These are phyloP conservation scores for Heliangelus exortis DNA, from an alignment of 2,797 vertebrate species.

Conservation along the genomic window DNA sequence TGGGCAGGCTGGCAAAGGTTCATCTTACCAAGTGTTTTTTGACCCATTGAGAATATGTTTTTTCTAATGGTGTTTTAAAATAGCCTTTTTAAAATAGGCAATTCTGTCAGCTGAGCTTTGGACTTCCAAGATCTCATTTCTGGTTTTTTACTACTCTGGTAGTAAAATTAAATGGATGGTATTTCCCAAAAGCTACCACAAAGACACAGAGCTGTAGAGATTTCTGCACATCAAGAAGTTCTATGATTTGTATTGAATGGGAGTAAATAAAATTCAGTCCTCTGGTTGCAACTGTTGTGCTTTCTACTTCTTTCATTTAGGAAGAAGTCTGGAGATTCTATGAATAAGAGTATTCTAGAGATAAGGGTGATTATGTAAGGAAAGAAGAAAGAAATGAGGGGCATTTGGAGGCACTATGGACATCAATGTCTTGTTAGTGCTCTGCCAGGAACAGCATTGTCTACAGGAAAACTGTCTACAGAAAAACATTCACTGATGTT, in stretches of 20 bases:
- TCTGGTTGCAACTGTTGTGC: neutral
- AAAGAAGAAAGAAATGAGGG: neutral
- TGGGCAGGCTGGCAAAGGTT: accelerated
- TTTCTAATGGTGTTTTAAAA: neutral
- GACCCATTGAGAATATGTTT: neutral
- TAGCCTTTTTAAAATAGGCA: neutral
- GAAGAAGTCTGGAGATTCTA: neutral
- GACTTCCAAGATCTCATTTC: neutral
- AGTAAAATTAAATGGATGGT: too few relatives aligned
- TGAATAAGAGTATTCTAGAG: neutral
- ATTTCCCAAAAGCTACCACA: neutral
- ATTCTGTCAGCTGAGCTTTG: neutral
- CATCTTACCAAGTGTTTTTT: neutral
- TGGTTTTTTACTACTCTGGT: neutral
- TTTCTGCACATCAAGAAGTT: neutral
- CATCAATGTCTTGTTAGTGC: neutral
- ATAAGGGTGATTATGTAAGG: neutral
- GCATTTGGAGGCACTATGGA: neutral
- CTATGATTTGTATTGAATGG: neutral
- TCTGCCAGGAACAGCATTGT: neutral
- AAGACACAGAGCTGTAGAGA: neutral
- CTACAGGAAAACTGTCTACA: neutral
- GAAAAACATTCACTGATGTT: neutral
- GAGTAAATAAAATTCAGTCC: neutral
- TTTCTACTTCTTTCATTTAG: neutral